A percentile compares a stretch with the other conserved stretches of the same genome.
phyloP scores from a whole-genome alignment of 2,113 vertebrate species.

The Aphyosemion australe region DNA sequence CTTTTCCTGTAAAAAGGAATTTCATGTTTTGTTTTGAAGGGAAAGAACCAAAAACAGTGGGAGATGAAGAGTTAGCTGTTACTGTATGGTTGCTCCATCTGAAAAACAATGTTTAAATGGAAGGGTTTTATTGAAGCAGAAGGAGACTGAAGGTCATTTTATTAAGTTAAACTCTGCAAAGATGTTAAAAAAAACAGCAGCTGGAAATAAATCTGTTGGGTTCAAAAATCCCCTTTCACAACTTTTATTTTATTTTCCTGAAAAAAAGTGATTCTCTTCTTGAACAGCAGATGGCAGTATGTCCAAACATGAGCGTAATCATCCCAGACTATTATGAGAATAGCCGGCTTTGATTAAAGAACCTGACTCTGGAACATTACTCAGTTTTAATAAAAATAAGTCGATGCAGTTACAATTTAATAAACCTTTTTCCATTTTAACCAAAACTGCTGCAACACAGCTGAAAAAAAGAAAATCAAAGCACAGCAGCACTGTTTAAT shows the following conservation, averaged over 20 bases:
- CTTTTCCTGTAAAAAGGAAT: slow-evolving; percentile 53
- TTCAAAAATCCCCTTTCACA: slow-evolving; percentile 61
- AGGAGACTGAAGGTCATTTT: slow-evolving; percentile 63
- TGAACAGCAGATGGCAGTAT: slow-evolving; percentile 61
- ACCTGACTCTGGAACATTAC: slow-evolving; percentile 5
- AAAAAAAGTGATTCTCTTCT: too few species aligned
- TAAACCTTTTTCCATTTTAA: too few species aligned
- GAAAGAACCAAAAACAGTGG: slow-evolving; percentile 73
- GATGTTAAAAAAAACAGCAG: slow-evolving; percentile 18
- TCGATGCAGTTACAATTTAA: slow-evolving; percentile 31
- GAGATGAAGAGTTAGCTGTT: slow-evolving; percentile 71
- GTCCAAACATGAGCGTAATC: slow-evolving; percentile 17
- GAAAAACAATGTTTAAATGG: slow-evolving; percentile 23
- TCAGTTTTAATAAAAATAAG: slow-evolving; percentile 67
- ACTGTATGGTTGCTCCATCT: slow-evolving; percentile 19
- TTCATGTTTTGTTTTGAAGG: slow-evolving; percentile 52
- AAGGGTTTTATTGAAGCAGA: too few species aligned
- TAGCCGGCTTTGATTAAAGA: not conserved
- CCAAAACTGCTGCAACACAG: slow-evolving; percentile 36
- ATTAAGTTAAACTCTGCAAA: slow-evolving; percentile 62
- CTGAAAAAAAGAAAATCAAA: not conserved
- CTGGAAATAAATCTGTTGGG: slow-evolving; percentile 71
- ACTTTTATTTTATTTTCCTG: slow-evolving; percentile 28
- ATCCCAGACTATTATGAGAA: not conserved
- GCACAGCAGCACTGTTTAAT: too few species aligned